Evolutionary conservation across 2,797 vertebrate species (phyloP).

Genomic region (Hippocampus kuda): DNA sequence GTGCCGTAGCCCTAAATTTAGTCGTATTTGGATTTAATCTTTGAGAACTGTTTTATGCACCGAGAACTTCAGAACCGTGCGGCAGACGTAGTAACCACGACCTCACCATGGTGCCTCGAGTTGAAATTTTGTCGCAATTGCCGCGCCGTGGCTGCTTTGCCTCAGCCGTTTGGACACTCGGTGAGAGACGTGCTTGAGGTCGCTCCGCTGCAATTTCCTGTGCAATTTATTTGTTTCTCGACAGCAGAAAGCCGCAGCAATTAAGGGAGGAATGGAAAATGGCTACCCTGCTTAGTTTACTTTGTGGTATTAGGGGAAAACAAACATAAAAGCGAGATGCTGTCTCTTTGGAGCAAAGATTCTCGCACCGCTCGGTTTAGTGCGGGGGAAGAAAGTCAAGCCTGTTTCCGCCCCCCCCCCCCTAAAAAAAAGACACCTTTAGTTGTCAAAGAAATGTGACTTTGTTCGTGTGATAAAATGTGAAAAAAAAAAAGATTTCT

Average conservation of each 20-base stretch:
- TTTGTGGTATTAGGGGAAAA: conserved; percentile 13
- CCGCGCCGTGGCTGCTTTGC: conserved; percentile 25
- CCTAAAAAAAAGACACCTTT: no score
- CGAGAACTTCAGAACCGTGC: no score
- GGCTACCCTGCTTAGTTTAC: conserved; percentile 2
- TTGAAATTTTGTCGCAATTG: background rate
- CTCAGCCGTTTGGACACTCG: conserved; percentile 20
- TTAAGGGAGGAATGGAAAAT: conserved; percentile 22
- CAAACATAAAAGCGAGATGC: conserved; percentile 9
- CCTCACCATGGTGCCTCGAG: background rate
- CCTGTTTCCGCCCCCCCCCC: no score
- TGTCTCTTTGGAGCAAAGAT: background rate
- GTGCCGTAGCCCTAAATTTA: no score
- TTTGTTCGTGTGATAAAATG: no score
- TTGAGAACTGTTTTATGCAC: background rate
- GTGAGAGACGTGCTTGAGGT: conserved; percentile 3
- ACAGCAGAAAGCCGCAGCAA: conserved; percentile 15
- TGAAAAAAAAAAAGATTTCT: background rate
- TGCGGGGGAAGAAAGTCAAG: background rate
- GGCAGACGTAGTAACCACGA: background rate
- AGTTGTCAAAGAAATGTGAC: no score
- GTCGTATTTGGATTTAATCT: background rate
- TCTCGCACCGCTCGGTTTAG: no score
- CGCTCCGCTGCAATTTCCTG: conserved; percentile 16
- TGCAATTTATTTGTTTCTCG: conserved; percentile 27